Conservation (phyloP, 2,113 vertebrate species). For the Conger conger region DNA sequence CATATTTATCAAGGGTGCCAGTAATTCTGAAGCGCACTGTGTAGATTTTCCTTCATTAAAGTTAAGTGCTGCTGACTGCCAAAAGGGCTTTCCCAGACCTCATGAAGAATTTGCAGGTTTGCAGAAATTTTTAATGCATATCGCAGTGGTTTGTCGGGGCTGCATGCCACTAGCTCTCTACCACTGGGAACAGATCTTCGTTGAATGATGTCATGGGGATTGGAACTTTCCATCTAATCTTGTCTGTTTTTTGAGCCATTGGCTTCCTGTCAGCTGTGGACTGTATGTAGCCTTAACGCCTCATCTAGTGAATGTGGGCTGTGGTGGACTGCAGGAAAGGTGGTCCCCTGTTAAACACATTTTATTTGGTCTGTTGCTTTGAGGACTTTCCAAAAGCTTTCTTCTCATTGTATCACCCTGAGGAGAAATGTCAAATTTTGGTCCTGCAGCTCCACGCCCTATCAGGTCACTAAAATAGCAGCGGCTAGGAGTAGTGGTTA, state of each 20-base stretch:
- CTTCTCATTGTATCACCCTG: conserved; percentile 9
- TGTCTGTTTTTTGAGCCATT: conserved; percentile 37
- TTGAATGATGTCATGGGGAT: conserved; percentile 50
- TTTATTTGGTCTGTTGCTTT: neutral
- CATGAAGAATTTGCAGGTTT: conserved; percentile 28
- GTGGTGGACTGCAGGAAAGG: neutral
- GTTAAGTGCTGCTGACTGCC: neutral
- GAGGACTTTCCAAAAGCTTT: conserved; percentile 20
- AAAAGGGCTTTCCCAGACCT: neutral
- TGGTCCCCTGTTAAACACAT: neutral
- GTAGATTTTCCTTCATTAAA: neutral
- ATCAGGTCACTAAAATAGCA: neutral
- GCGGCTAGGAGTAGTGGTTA: neutral
- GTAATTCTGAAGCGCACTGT: no score
- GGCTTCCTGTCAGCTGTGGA: conserved; percentile 22
- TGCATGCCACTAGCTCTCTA: conserved; percentile 34
- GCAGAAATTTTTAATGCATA: conserved; percentile 36
- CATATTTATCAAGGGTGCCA: no score
- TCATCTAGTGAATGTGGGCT: neutral
- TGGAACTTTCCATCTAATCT: conserved; percentile 42
- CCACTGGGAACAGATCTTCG: conserved; percentile 23
- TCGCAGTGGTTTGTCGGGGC: conserved; percentile 37
- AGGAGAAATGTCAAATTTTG: neutral
- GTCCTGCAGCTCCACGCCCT: neutral
- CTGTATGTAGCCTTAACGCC: neutral